phyloP scores from a whole-genome alignment of 1,140 invertebrate genomes.

The Lucilia sericata region DNA sequence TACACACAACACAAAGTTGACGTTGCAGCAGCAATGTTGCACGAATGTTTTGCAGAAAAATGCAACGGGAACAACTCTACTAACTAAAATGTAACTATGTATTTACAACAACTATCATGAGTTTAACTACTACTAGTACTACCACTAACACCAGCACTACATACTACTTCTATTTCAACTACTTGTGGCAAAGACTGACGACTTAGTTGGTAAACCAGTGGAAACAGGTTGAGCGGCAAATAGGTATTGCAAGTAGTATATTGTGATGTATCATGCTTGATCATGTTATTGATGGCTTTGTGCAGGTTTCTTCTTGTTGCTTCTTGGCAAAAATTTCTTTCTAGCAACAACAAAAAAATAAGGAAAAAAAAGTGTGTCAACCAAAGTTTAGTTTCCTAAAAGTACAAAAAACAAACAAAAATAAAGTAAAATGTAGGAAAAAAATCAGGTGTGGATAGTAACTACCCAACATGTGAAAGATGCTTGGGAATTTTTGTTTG shows the following conservation, averaged over 20 bases:
- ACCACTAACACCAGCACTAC: not conserved
- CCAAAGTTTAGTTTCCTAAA: constrained; percentile 28
- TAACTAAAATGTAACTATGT: not conserved
- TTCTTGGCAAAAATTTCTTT: not conserved
- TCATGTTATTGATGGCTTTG: constrained; percentile 41
- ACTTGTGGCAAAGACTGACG: constrained; percentile 15
- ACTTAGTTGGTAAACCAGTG: constrained; percentile 23
- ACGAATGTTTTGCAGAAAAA: not conserved
- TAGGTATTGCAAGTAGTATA: constrained; percentile 12
- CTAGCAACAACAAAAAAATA: not conserved
- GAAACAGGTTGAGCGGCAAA: constrained; percentile 44
- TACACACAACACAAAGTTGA: not conserved
- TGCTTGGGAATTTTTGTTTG: not conserved
- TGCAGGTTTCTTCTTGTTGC: constrained; percentile 31
- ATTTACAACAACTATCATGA: constrained; percentile 29
- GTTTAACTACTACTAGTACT: not conserved
- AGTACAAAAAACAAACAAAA: constrained; percentile 23
- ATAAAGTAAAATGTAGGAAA: not conserved
- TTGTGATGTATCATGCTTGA: constrained; percentile 33
- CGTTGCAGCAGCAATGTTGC: not conserved
- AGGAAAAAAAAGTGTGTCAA: constrained; percentile 35
- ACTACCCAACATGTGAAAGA: not conserved
- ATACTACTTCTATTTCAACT: not conserved
- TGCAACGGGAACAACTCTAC: constrained; percentile 35
- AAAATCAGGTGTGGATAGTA: constrained; percentile 21